Base-by-base conservation (phyloP, 2,888 invertebrate genomes). In the Microctonus brassicae region DNA sequence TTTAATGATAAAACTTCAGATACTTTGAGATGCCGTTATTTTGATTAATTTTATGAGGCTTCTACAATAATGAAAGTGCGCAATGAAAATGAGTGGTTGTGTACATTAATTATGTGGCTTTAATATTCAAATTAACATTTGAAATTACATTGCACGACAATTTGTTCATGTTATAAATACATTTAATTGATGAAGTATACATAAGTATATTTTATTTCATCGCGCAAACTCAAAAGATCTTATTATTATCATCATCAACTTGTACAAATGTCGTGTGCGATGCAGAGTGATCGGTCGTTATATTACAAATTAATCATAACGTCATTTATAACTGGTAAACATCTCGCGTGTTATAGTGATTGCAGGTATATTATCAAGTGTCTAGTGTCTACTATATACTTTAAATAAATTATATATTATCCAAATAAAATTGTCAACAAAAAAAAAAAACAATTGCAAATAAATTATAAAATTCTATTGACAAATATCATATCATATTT, bases 51-150 rank as follows among this genome's bases (percentile, higher is more conserved):
- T 53, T 34, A 10, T 29, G 17, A 58, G 17, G 10, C 17, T 29
- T 33, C 26, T 22, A 60, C 10, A 58, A 57, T 33, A 62, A 72
- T 62, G 42, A 22, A 61, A 58, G 36, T 47, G 70, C 67, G 72
- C 72, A 69, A 72, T 72, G 75, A 42, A 71, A 71, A 57, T 62
- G 72, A 47, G 60, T 26, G 47, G 52, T 66, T 58, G 39, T 60
- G 55, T 61, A 47, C 11, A 17, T 58, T 17, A 52, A 52, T n/a
- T 66, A 29, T 29, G 61, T 58, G 34, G 42, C 61, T 70, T 61
- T 58, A 52, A 65, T 42, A 64, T 63, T 22, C 22, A 9, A 58
- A 20, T 42, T 70, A 22, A 42, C 4, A 42, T n/a, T 36, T 24
- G 42, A 42, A 53, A 47, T 52, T 65, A 29, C 9, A 47, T 47